Evolutionary conservation across 2,888 invertebrate species (phyloP).

Genomic region (Pherbina coryleti): DNA sequence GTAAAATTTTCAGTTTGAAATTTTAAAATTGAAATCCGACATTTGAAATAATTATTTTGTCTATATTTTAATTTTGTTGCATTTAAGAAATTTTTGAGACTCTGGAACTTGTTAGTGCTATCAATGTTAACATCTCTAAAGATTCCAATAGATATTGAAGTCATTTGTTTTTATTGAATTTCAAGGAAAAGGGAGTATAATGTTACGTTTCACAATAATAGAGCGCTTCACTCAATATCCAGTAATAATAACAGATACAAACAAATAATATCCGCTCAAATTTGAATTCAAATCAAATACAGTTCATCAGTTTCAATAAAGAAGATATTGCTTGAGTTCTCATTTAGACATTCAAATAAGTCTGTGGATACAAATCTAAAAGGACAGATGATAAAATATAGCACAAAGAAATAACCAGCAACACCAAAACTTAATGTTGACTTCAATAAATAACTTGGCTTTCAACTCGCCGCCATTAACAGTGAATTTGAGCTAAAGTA

Average conservation of each 20-base stretch:
- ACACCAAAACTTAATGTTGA: neutral
- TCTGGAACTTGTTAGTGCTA: too few species aligned
- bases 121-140: too few species aligned
- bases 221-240: too few species aligned
- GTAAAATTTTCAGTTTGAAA: too few species aligned
- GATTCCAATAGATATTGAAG: too few species aligned
- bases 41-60: too few species aligned
- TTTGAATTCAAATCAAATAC: neutral
- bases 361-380: neutral
- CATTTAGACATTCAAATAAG: neutral
- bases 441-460: neutral
- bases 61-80: too few species aligned
- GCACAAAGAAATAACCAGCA: neutral
- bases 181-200: too few species aligned
- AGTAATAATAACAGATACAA: neutral
- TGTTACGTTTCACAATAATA: too few species aligned
- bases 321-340: neutral
- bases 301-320: neutral
- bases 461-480: neutral
- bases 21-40: too few species aligned
- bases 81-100: too few species aligned
- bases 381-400: neutral
- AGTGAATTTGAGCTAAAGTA: conserved; percentile 4
- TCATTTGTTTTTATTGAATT: too few species aligned
- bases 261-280: neutral